These are phyloP conservation scores for Melanaphis sacchari DNA, from an alignment of 1,140 invertebrate species.

Conservation along the genomic window DNA sequence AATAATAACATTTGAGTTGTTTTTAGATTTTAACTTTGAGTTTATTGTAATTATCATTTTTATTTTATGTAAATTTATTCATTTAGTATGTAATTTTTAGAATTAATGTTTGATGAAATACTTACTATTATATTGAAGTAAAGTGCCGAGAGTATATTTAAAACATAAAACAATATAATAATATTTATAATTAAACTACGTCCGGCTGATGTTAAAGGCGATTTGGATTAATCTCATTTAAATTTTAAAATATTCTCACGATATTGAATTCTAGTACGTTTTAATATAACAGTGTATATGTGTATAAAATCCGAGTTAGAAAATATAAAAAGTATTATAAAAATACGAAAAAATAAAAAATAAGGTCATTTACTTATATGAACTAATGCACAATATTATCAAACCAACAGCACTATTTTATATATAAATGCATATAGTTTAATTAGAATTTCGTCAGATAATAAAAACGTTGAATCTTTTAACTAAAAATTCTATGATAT, in stretches of 20 bases:
- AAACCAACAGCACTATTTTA: background rate
- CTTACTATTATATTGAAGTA: background rate
- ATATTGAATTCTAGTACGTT: background rate
- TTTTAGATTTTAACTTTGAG: background rate
- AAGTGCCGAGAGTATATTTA: background rate
- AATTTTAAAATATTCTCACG: conserved; percentile 40
- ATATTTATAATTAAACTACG: conserved; percentile 18
- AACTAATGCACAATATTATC: conserved; percentile 1
- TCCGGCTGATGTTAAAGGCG: background rate
- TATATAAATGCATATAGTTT: background rate
- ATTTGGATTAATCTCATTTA: conserved; percentile 27
- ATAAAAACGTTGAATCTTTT: background rate
- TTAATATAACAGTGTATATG: background rate
- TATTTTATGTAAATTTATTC: background rate
- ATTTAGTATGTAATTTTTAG: background rate
- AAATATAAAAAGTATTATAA: conserved; percentile 1
- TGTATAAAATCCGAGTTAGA: background rate
- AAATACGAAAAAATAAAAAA: background rate
- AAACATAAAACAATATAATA: conserved; percentile 6
- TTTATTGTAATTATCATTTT: background rate
- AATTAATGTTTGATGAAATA: background rate
- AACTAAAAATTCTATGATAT: background rate
- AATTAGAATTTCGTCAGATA: conserved; percentile 4
- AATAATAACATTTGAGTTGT: too few species aligned
- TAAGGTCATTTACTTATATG: conserved; percentile 42